Base-by-base conservation (phyloP, 2,113 vertebrate species). In the Campylorhamphus procurvoides region DNA sequence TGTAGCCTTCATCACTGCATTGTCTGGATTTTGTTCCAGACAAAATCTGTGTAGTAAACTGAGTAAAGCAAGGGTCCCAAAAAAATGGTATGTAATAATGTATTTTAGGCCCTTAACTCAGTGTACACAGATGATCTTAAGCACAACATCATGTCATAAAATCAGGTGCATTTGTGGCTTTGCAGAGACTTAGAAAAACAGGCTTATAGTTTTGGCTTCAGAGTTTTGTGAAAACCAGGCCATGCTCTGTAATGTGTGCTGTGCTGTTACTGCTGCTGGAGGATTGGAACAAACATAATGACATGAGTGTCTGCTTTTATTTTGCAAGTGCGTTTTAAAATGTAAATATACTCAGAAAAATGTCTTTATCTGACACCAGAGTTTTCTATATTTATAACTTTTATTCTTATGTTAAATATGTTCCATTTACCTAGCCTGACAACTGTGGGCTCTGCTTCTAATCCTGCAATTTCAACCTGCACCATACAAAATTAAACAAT, bases 151-250 rank as follows among this genome's bases (percentile, higher is more conserved):
- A 16, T 20, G 18, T 46, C 52, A 75, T 72, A 59, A 87, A 84
- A 23, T 79, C 42, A 28, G 39, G 18, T 85, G 50, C n/a, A 53
- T 69, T 84, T 79, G 72, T 87, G 56, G n/a, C 49, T 72, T 81
- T 89, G 59, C 53, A 94, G 88, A 85, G 76, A 72, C 56, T 77
- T 84, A 87, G 67, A 68, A 87, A 91, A 93, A 20, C 29, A 69
- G 35, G 31, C 84, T 80, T 94, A 91, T 81, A 39, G 12, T 87
- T 87, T 92, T 83, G 47, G 47, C 44, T 75, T 93, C 33, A 52
- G 77, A 87, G 27, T 88, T 91, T 91, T 93, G 64, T 94, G 77
- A 91, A 81, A 83, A 60, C 27, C 40, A 68, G n/a, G 53, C 76
- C 42, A 15, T 85, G 53, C 52, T 67, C 66, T 81, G 24, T 77